Evolutionary conservation across 2,797 vertebrate species (phyloP), one percentile per base, ranked within the genome.

Genomic region (Pangasius larnaudii): DNA sequence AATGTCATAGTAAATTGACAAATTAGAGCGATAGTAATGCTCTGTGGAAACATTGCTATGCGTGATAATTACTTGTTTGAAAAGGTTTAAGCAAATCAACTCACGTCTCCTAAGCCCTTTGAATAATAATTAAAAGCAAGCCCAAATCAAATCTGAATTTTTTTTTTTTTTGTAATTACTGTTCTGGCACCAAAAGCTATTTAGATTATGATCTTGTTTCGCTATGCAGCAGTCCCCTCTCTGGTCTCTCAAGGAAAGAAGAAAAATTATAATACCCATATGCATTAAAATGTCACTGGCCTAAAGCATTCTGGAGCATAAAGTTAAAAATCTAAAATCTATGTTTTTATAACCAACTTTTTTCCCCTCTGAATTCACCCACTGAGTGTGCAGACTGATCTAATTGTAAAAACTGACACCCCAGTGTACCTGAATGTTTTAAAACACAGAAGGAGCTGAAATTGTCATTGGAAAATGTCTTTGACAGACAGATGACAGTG

Each of bases 1-100:
- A 63, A 82, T 82, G 58, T 63, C 80, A 82, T 46, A 81, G 42
- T 81, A 61, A 42, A 82, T n/a, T 81, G 36, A 59, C 10, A 80
- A 59, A 36, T 14, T 59, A 81, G 36, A 78, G 75, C 27, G 36
- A 61, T 7, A 14, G 24, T 42, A 61, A 42, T 61, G 33, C 79
- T 46, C 79, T 80, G 10, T 80, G 30, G 33, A 80, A 36, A 59
- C 19, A 39, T 24, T 24, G 56, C 10, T 63, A 82, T 59, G 85
- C 63, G 72, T 91, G 86, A 90, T 90, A 90, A 91, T 90, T 90
- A 80, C 46, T 88, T 89, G 86, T 91, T 89, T 87, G 79, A 87
- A 78, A 75, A 78, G 86, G 89, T 89, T 91, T 91, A 89, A 86
- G 88, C 71, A 69, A 87, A 90, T 86, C 79, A 88, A 80, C 83